Evolutionary conservation across 64 coral and sea anemone species (phyloP), one percentile per base, ranked within the genome.

Genomic region (Anthopleura sola): DNA sequence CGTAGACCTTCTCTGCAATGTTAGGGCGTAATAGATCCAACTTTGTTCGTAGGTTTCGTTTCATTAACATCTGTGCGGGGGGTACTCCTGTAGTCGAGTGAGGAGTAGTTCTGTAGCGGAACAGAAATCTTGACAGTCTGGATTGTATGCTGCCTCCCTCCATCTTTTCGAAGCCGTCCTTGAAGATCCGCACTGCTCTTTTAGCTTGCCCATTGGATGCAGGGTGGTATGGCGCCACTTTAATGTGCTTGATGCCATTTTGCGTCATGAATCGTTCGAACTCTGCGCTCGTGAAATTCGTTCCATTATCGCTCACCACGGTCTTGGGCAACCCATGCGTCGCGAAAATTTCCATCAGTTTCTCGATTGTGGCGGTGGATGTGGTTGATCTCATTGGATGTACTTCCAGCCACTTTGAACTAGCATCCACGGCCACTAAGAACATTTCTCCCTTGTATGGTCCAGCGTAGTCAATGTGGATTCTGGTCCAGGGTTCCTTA

Each of bases 391-490:
- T 64, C 88, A 89, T 89, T 13, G 23, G 6, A 37, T 83, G 31
- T 46, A 74, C 88, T 75, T 89, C 37, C 15, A 83, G n/a, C 86
- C 86, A 88, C 33, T 81, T 88, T 40, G 86, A 81, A 19, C 38
- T 16, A 19, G 75, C 86, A 31, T 90, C 88, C 26, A 90, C 36
- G 3, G 78, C 38, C 15, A 90, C 24, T 5, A 79, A 34, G 8
- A 82, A 75, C 62, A 68, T 36, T 29, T 58, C 50, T 48, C 56
- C 44, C 78, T 28, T 84, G 50, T 84, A 92, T 9, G 86, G 91
- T 50, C 91, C 91, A 32, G 76, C 46, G 20, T 80, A 88, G 79
- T 88, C 86, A 48, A 88, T 75, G 76, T 92, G 86, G 23, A 92
- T 29, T 38, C 91, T 28, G 8, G 82, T 68, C 77, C 85, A 92